Evolutionary conservation across 1,140 invertebrate genomes (phyloP), one percentile per base, ranked within the genome.

Genomic region (Antheraea mylitta): DNA sequence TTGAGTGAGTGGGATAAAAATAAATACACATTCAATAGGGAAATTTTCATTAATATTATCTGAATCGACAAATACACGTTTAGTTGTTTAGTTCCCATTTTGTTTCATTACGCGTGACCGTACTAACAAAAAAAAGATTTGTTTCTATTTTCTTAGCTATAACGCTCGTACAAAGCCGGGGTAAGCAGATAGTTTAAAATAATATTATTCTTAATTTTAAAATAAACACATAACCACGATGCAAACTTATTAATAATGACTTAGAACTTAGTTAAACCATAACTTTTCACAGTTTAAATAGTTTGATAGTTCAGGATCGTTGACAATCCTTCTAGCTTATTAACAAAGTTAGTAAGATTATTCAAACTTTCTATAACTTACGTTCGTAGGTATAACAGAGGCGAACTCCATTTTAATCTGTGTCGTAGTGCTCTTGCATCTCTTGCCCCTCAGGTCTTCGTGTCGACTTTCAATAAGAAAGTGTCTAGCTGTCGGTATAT

Each of bases 391-490:
- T 75, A 85, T 75, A 66, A 81, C 75, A 81, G 83, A 80, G 72
- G 72, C 77, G 66, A 79, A 77, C 82, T 90, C 88, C 88, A 90
- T 91, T 69, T 85, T 91, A 89, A 64, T 69, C 61, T 68, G 60
- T 61, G 69, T 53, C 6, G 9, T 11, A 64, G 66, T 30, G 38
- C 13, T 59, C 30, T 65, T 65, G 58, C 77, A 73, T 72, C 74
- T 75, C 70, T 71, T n/a, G 9, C 45, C n/a, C n/a, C 66, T 91
- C 87, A 89, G 71, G 87, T 90, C 67, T 90, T 90, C 16, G 88
- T 90, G 69, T 89, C 86, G 66, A 81, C 82, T 71, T 90, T 89
- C 71, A 86, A 69, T 36, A 90, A 78, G 64, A 88, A 87, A 62
- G 80, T 73, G 69, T 76, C 76, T 19, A 71, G 72, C 58, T 76